Base-by-base conservation (phyloP, 2,797 vertebrate species). In the Rachycentron canadum region DNA sequence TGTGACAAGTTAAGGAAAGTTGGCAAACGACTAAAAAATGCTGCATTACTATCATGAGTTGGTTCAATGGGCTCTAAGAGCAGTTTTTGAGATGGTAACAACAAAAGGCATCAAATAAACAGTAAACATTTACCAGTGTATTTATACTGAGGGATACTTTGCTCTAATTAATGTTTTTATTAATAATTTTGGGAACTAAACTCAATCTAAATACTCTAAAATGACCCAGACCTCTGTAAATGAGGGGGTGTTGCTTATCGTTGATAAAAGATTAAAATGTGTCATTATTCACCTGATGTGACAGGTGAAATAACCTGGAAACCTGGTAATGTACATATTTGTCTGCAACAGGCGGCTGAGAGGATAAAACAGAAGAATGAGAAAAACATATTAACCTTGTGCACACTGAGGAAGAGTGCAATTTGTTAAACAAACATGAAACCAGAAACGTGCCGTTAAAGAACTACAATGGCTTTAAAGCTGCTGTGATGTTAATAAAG, bases 71-170 rank as follows among this genome's bases (percentile, higher is more conserved):
- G 69, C 28, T 25, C 10, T 0, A 1, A 70, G 49, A 38, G 41
- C 30, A 55, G 72, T 71, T 72, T 52, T 80, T 38, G 13, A 47
- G 57, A 30, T 12, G 65, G 71, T 26, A 66, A 73, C 78, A 59
- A 28, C 11, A 16, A 69, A 76, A 65, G 11, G n/a, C 32, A 56
- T 63, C 25, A 76, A 76, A 53, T 69, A 83, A 73, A 82, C 28
- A 60, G 21, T 38, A 57, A 82, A 82, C 16, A 8, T 23, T 40
- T 25, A 52, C 12, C 61, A 59, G 30, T 59, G 12, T 17, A 7
- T 34, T 6, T 34, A 13, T n/a, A 49, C 14, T 58, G 1, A 60
- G 4, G 12, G 30, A 34, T 21, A 49, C 32, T 25, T 36, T 13
- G 17, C 26, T 41, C 17, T 17, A 56, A 11, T 19, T 16, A 8